A percentile compares a stretch with the other conserved stretches of the same genome.
Conservation (phyloP, 2,113 vertebrate genomes). For the Melanerpes aurifrons region DNA sequence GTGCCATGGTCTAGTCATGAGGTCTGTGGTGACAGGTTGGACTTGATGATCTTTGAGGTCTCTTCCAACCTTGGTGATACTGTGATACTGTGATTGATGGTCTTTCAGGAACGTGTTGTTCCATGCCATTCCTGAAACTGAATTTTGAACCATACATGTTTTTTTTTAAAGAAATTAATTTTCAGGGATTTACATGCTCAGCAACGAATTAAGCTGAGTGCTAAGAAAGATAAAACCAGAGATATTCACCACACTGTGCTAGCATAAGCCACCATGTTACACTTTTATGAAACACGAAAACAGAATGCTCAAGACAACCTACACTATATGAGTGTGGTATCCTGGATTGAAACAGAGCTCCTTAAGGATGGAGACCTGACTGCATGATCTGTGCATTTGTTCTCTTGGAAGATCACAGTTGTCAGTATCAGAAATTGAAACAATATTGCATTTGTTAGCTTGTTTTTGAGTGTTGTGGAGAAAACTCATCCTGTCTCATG, state of each 20-base stretch:
- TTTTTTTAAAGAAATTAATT: not conserved
- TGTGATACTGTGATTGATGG: too few species aligned
- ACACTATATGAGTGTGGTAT: too few species aligned
- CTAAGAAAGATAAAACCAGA: not conserved
- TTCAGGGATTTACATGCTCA: not conserved
- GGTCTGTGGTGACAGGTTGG: too few species aligned
- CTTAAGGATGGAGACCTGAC: not conserved
- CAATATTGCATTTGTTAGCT: fast-evolving
- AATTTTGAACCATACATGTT: not conserved
- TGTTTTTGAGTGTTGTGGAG: not conserved
- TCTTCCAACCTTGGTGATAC: too few species aligned
- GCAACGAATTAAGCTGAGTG: not conserved
- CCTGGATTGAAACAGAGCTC: not conserved
- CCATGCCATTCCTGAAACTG: not conserved
- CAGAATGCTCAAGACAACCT: not conserved
- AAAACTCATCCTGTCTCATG: not conserved
- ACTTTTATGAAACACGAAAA: not conserved
- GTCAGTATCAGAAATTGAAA: not conserved
- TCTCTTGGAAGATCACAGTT: not conserved
- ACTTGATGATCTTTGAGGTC: too few species aligned
- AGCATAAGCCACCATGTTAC: not conserved
- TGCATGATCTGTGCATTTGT: not conserved
- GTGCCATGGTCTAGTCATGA: too few species aligned
- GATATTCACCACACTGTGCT: not conserved
- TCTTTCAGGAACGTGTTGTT: not conserved